Evolutionary conservation across 2,113 vertebrate genomes (phyloP).

Genomic region (Phyllostomus hastatus): DNA sequence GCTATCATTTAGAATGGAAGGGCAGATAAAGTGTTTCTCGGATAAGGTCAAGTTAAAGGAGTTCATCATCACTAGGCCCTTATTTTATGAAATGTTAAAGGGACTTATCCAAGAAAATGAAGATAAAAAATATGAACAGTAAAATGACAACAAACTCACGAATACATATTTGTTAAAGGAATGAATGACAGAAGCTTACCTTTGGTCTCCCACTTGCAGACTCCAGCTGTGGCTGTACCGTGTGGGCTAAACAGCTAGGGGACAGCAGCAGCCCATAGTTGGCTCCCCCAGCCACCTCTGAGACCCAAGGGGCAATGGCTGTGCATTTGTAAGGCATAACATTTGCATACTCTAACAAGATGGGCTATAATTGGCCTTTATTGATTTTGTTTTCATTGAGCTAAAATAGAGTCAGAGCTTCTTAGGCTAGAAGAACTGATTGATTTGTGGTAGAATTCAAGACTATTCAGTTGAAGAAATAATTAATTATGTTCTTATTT

Average conservation of each 20-base stretch:
- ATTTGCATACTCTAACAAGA: constrained; percentile 94
- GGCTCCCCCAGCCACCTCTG: neutral
- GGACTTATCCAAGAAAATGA: no score
- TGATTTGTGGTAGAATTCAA: constrained; percentile 93
- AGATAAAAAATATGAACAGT: no score
- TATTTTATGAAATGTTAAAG: no score
- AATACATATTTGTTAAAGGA: neutral
- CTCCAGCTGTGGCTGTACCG: neutral
- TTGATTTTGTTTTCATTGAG: constrained; percentile 97
- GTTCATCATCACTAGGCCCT: no score
- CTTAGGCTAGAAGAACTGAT: constrained; percentile 87
- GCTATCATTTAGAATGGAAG: no score
- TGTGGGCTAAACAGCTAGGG: constrained; percentile 76
- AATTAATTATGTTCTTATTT: constrained; percentile 93
- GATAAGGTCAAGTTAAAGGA: no score
- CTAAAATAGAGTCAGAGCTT: constrained; percentile 95
- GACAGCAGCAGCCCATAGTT: constrained; percentile 77
- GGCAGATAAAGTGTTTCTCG: no score
- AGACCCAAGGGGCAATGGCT: constrained; percentile 18
- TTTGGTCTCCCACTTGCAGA: neutral
- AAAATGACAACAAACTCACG: no score
- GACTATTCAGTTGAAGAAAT: constrained; percentile 91
- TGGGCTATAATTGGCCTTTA: constrained; percentile 91
- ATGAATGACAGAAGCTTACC: neutral
- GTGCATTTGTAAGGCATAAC: constrained; percentile 63